Evolutionary conservation across 2,888 invertebrate species (phyloP).

Genomic region (Drosophila hamatofila): DNA sequence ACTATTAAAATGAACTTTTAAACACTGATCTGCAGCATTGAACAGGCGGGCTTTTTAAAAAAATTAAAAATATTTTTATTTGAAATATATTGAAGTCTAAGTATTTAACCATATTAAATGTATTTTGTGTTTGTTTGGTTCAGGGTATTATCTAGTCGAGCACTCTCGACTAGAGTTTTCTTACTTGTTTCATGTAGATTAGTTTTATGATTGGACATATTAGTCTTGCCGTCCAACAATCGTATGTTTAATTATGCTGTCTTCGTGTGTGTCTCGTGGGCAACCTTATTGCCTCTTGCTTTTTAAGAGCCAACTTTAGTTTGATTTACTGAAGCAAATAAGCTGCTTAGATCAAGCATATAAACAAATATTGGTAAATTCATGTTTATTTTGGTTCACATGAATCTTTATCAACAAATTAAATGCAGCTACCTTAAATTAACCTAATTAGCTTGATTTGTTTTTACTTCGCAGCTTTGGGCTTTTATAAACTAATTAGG

Average conservation of each 20-base stretch:
- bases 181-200: slow-evolving; percentile 75
- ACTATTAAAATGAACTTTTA: no score
- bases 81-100: no score
- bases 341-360: slow-evolving; percentile 3
- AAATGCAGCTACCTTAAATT: slow-evolving; percentile 2
- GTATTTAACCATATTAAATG: no score
- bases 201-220: slow-evolving; percentile 77
- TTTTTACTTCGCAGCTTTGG: background rate
- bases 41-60: no score
- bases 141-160: no score
- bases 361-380: background rate
- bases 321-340: slow-evolving; percentile 3
- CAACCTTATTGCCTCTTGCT: background rate
- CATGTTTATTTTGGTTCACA: background rate
- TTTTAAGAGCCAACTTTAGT: slow-evolving; percentile 24
- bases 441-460: background rate
- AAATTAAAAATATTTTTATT: no score
- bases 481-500: background rate
- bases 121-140: no score
- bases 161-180: no score
- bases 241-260: slow-evolving; percentile 62
- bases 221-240: slow-evolving; percentile 56
- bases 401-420: background rate
- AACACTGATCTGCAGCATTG: no score
- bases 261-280: slow-evolving; percentile 2